phyloP scores from a whole-genome alignment of 2,888 invertebrate species.

The Dryocosmus kuriphilus region DNA sequence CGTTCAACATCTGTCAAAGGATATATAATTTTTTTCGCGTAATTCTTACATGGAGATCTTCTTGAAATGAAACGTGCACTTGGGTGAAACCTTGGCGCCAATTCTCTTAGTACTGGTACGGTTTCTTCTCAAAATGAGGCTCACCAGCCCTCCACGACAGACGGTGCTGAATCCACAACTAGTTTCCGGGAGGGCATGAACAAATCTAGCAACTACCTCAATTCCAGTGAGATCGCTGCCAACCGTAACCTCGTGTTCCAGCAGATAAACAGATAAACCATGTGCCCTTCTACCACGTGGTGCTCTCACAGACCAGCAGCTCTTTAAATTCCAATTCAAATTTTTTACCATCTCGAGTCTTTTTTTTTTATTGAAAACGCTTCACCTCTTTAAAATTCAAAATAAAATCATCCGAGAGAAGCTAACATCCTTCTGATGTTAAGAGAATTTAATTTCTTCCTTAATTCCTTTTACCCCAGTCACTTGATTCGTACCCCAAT shows the following conservation, averaged over 20 bases:
- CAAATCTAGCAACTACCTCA: slow-evolving; percentile 67
- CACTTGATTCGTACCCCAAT: background rate
- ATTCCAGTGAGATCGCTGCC: slow-evolving; percentile 60
- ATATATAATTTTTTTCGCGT: background rate
- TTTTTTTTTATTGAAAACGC: background rate
- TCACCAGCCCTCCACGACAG: slow-evolving; percentile 65
- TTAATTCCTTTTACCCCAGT: background rate
- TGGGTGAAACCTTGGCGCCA: slow-evolving; percentile 43
- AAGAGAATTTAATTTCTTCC: background rate
- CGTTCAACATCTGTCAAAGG: slow-evolving; percentile 22
- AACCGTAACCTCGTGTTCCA: slow-evolving; percentile 68
- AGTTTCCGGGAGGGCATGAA: slow-evolving; percentile 61
- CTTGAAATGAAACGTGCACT: slow-evolving; percentile 35
- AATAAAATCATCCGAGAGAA: background rate
- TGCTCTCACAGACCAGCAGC: slow-evolving; percentile 63
- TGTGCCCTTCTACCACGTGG: slow-evolving; percentile 44
- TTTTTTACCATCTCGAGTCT: slow-evolving; percentile 57
- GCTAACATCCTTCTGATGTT: background rate
- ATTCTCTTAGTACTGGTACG: slow-evolving; percentile 55
- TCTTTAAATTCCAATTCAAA: slow-evolving; percentile 60
- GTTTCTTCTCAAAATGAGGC: slow-evolving; percentile 62
- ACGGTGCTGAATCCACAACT: slow-evolving; percentile 53
- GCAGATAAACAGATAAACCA: slow-evolving; percentile 52
- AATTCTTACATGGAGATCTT: slow-evolving; percentile 40
- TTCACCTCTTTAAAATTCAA: background rate